Base-by-base conservation (phyloP, 2,888 invertebrate genomes). In the Eupeodes luniger region DNA sequence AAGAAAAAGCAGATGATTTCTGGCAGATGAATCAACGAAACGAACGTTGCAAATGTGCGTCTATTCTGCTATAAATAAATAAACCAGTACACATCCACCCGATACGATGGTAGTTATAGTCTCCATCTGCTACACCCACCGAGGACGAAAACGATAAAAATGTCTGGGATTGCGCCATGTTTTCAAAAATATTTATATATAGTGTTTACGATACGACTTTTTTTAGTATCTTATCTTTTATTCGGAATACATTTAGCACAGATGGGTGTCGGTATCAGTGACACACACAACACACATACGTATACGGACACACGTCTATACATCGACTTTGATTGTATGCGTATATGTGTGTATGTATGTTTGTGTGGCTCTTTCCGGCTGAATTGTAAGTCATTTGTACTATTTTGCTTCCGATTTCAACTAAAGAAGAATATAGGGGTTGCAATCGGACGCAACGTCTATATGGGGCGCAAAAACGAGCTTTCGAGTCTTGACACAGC, bases 121-220 rank as follows among this genome's bases (percentile, higher is more conserved):
- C 12, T 53, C 34, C 36, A 75, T 64, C 67, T 83, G 64, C 64
- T 81, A 80, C 81, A 76, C 81, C 76, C 85, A 78, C 67, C 40
- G 91, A 92, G 92, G 91, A 92, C 91, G 91, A 88, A 91, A 92
- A 91, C 92, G 91, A 93, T 93, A 93, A 93, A 93, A 93, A 92
- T 92, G 92, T 92, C 92, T 92, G 91, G 92, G 91, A 91, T 92
- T 75, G 69, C 84, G 75, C 75, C 83, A 82, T 89, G 64, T 87
- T 75, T 55, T 72, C 59, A 59, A 72, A 78, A 61, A 76, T 67
- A 40, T 40, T 40, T 40, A 77, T 70, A 55, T 51, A 77, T 77
- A 77, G 69, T 75, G 84, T 79, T 70, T 75, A 75, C 69, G 70
- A 76, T 51, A 72, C 40, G 57, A 64, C 64, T 51, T 49, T 55